Evolutionary conservation across 2,888 invertebrate species (phyloP).

Genomic region (Bombylius major): DNA sequence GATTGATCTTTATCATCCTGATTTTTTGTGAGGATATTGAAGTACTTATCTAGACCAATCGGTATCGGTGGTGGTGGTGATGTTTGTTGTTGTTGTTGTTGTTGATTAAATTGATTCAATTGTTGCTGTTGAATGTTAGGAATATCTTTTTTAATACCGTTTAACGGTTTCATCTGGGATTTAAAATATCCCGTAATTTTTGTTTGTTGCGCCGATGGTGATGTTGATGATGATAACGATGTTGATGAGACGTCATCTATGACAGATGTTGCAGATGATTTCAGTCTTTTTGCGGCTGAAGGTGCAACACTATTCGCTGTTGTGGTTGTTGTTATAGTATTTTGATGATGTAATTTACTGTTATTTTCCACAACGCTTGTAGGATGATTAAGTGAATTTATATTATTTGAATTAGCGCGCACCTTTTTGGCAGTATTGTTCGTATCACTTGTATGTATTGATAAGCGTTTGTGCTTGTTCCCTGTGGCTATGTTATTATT

Average conservation of each 20-base stretch:
- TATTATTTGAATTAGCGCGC: constrained; percentile 17
- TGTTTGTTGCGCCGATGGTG: constrained; percentile 43
- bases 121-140: constrained; percentile 25
- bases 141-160: constrained; percentile 39
- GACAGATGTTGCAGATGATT: not conserved
- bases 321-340: not conserved
- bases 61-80: constrained; percentile 27
- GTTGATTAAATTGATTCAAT: not conserved
- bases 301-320: not conserved
- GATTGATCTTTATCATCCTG: constrained; percentile 22
- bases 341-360: not conserved
- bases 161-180: constrained; percentile 64
- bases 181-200: constrained; percentile 79
- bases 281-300: constrained; percentile 11
- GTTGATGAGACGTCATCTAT: not conserved
- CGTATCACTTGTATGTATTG: constrained; percentile 13
- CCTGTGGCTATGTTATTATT: constrained; percentile 11
- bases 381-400: not conserved
- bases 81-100: constrained; percentile 20
- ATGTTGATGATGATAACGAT: not conserved
- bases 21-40: constrained; percentile 29
- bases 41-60: constrained; percentile 33
- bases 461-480: constrained; percentile 10
- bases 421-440: constrained; percentile 26
- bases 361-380: not conserved